phyloP scores from a whole-genome alignment of 2,888 invertebrate genomes.

The Lissonota sp. region DNA sequence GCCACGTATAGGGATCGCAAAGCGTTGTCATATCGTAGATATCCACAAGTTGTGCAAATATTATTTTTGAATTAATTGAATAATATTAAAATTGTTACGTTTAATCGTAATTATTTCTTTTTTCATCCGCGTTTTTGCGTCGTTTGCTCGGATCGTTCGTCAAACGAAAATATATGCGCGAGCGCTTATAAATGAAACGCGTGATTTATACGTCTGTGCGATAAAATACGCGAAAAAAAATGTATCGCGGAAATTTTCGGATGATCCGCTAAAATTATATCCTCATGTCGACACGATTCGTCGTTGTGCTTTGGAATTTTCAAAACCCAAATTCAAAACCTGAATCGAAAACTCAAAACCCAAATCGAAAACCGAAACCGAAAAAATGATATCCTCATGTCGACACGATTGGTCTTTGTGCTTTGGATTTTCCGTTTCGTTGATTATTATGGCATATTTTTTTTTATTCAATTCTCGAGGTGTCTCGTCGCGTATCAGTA shows the following conservation, averaged over 20 bases:
- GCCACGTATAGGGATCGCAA: background rate
- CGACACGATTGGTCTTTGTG: too few species aligned
- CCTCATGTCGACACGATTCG: too few species aligned
- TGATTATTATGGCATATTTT: too few species aligned
- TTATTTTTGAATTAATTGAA: conserved; percentile 22
- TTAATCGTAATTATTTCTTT: background rate
- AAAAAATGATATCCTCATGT: too few species aligned
- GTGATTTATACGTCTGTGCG: conserved; percentile 44
- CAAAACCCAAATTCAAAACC: too few species aligned
- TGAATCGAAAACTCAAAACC: too few species aligned
- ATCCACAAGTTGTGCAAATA: conserved; percentile 16
- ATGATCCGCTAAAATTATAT: too few species aligned
- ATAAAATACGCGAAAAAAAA: conserved; percentile 9
- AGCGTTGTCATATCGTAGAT: background rate
- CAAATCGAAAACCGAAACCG: too few species aligned
- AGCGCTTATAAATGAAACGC: conserved; percentile 3
- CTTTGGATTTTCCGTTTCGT: too few species aligned
- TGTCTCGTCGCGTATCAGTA: too few species aligned
- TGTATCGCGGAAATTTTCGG: background rate
- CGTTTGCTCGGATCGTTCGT: conserved; percentile 1
- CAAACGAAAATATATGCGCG: background rate
- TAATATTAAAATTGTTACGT: conserved; percentile 7
- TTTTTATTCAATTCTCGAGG: too few species aligned
- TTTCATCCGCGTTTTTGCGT: background rate
- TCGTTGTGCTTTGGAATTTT: too few species aligned